These are phyloP conservation scores for Eupithecia inturbata DNA, from an alignment of 2,888 invertebrate genomes.

Conservation along the genomic window DNA sequence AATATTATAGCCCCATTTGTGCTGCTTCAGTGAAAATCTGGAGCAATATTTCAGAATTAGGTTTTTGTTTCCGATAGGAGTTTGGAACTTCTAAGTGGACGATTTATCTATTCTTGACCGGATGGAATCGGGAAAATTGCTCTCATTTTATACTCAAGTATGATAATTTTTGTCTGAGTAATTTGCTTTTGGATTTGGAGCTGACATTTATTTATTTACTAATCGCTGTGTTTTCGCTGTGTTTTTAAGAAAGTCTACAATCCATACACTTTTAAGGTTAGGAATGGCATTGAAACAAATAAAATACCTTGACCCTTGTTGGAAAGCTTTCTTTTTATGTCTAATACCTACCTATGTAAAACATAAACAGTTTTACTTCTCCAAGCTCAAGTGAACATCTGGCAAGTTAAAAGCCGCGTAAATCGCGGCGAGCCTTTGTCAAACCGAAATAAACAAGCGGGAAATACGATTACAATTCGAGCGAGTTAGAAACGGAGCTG, in stretches of 20 bases:
- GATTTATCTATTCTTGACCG: conserved; percentile 40
- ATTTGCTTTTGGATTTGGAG: conserved; percentile 11
- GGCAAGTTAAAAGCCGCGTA: conserved; percentile 56
- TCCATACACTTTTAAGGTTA: background rate
- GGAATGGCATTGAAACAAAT: background rate
- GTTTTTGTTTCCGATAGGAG: conserved; percentile 37
- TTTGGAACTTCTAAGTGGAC: conserved; percentile 40
- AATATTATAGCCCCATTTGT: conserved; percentile 57
- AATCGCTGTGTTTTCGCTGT: background rate
- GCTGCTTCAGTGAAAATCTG: conserved; percentile 45
- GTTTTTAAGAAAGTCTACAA: background rate
- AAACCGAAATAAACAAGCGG: conserved; percentile 70
- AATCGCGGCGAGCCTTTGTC: conserved; percentile 61
- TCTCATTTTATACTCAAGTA: conserved; percentile 23
- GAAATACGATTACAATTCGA: conserved; percentile 66
- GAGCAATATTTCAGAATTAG: conserved; percentile 43
- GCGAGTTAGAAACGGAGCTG: conserved; percentile 62
- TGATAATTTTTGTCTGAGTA: conserved; percentile 23
- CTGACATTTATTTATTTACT: conserved; percentile 8
- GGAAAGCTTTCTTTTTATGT: conserved; percentile 3
- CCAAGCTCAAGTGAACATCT: conserved; percentile 54
- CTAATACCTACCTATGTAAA: conserved; percentile 27
- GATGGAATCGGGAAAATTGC: conserved; percentile 29
- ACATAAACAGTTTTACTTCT: conserved; percentile 40
- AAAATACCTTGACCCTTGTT: background rate